Evolutionary conservation across 2,888 invertebrate genomes (phyloP).

Genomic region (Galeruca laticollis): DNA sequence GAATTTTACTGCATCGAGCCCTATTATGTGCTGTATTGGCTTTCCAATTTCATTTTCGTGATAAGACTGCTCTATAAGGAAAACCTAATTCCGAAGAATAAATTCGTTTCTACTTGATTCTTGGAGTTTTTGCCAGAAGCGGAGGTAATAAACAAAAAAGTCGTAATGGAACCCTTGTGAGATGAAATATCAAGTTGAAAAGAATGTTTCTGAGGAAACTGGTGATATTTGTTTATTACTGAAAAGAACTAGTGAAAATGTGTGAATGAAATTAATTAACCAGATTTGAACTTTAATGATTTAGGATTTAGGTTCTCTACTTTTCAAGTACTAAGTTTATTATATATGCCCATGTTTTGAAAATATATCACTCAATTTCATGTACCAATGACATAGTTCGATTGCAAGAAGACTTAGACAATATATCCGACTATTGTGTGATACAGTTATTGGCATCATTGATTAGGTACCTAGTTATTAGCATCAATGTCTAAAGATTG

Average conservation of each 20-base stretch:
- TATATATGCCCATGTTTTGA: no score
- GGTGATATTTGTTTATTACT: neutral
- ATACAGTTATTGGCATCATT: no score
- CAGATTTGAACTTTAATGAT: no score
- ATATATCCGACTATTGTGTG: no score
- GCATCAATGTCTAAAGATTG: no score
- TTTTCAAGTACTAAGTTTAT: no score
- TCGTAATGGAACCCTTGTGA: neutral
- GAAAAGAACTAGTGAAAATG: neutral
- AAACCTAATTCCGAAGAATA: constrained; percentile 31
- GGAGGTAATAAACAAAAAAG: constrained; percentile 2
- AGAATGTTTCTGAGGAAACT: neutral
- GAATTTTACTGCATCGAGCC: constrained; percentile 20
- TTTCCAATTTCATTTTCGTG: constrained; percentile 28
- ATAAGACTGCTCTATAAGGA: constrained; percentile 17
- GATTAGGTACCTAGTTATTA: no score
- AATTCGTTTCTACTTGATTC: constrained; percentile 21
- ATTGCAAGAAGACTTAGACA: no score
- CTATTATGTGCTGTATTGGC: constrained; percentile 26
- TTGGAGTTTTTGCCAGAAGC: constrained; percentile 1
- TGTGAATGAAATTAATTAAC: neutral
- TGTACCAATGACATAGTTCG: no score
- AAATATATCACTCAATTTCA: no score
- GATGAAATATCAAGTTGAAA: neutral
- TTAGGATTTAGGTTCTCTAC: no score